Evolutionary conservation across 2,113 vertebrate genomes (phyloP).

Genomic region (Cyprinodon variegatus): DNA sequence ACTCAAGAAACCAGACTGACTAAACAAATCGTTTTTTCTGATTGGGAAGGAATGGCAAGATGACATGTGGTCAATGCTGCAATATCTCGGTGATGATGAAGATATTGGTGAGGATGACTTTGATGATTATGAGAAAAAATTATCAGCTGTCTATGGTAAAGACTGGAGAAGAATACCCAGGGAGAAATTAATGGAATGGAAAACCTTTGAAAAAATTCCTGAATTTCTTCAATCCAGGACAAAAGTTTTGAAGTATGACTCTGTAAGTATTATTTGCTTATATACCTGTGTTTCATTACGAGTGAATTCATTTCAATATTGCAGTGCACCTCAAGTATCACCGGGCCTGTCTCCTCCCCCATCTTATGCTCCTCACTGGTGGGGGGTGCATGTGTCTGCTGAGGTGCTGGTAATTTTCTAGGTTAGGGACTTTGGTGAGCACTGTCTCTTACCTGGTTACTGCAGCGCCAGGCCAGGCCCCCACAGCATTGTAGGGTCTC

Average conservation of each 20-base stretch:
- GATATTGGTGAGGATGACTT: background rate
- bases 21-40: background rate
- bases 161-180: background rate
- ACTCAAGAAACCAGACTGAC: background rate
- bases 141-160: conserved; percentile 51
- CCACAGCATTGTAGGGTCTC: too few relatives aligned
- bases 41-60: conserved; percentile 56
- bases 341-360: too few relatives aligned
- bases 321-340: too few relatives aligned
- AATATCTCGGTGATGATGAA: background rate
- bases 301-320: too few relatives aligned
- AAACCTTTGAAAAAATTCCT: conserved; percentile 43
- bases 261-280: too few relatives aligned
- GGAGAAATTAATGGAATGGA: conserved; percentile 2
- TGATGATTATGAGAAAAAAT: background rate
- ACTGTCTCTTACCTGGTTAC: too few relatives aligned
- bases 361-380: too few relatives aligned
- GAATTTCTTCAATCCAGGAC: background rate
- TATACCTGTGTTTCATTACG: too few relatives aligned
- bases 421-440: too few relatives aligned
- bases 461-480: too few relatives aligned
- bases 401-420: too few relatives aligned
- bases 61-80: conserved; percentile 29
- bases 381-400: too few relatives aligned
- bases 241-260: conserved; percentile 16